Conservation (phyloP, 1,140 invertebrate species). For the Drosophila paulistorum region DNA sequence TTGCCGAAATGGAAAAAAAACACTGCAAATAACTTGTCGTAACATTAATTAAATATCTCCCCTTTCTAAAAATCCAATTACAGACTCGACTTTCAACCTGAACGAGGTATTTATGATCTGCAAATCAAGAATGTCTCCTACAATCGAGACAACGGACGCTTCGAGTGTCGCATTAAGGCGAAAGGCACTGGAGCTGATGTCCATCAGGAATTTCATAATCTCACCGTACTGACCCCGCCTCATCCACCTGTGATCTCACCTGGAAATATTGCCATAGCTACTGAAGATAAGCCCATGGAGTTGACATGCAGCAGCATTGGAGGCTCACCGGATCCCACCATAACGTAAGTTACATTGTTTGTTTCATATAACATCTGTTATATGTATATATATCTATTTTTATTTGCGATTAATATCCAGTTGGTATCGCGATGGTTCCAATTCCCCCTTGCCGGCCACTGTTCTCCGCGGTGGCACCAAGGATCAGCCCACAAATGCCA, state of each 20-base stretch:
- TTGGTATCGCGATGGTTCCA: constrained; percentile 88
- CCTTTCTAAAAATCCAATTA: constrained; percentile 34
- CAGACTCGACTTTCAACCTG: constrained; percentile 90
- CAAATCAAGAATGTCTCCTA: constrained; percentile 93
- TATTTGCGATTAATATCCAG: constrained; percentile 70
- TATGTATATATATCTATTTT: not conserved
- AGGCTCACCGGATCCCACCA: constrained; percentile 94
- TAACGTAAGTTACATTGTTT: constrained; percentile 85
- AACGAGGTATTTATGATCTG: constrained; percentile 93
- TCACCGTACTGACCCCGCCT: constrained; percentile 93
- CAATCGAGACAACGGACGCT: constrained; percentile 94
- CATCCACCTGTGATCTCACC: constrained; percentile 90
- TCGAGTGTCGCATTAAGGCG: constrained; percentile 94
- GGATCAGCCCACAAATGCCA: constrained; percentile 88
- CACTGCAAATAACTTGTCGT: constrained; percentile 26
- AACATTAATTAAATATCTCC: constrained; percentile 8
- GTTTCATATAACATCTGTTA: not conserved
- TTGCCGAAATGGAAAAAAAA: constrained; percentile 15
- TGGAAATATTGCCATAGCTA: constrained; percentile 87
- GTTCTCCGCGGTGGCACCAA: constrained; percentile 87
- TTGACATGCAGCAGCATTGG: constrained; percentile 92
- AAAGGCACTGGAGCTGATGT: constrained; percentile 91
- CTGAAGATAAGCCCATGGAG: constrained; percentile 90
- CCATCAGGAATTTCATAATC: constrained; percentile 91
- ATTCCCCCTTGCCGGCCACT: constrained; percentile 87